phyloP scores from a whole-genome alignment of 1,140 invertebrate species.

The Octopus bimaculoides region DNA sequence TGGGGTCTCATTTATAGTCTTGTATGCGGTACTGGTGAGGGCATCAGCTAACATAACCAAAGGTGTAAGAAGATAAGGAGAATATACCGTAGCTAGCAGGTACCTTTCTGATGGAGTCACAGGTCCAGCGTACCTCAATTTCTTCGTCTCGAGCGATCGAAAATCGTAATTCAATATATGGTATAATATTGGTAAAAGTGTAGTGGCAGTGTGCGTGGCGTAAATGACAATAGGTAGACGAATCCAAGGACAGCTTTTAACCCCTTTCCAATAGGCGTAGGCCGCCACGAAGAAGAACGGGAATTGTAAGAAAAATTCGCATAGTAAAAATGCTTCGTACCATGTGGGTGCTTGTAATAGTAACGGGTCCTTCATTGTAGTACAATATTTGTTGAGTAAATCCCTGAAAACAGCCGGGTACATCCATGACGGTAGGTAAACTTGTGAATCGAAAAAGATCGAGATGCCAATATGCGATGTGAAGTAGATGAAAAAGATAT shows the following conservation, averaged over 20 bases:
- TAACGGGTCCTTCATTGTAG: neutral
- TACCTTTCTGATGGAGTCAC: neutral
- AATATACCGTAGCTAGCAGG: neutral
- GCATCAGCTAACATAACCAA: neutral
- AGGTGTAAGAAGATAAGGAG: neutral
- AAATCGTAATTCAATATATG: neutral
- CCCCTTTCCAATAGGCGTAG: neutral
- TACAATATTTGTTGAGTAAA: neutral
- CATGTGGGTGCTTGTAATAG: neutral
- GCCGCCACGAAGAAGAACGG: neutral
- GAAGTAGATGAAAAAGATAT: neutral
- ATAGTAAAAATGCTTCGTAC: neutral
- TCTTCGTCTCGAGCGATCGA: neutral
- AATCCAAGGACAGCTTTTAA: neutral
- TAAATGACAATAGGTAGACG: neutral
- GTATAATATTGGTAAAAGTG: neutral
- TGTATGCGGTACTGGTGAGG: neutral
- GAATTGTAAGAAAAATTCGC: neutral
- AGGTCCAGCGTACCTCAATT: neutral
- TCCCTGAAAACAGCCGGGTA: neutral
- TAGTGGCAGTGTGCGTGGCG: neutral
- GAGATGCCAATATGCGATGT: neutral
- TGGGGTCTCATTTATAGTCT: too few species aligned
- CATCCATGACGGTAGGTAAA: neutral
- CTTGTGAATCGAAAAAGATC: neutral